Conservation (phyloP, 2,113 vertebrate species). For the Gadus macrocephalus region DNA sequence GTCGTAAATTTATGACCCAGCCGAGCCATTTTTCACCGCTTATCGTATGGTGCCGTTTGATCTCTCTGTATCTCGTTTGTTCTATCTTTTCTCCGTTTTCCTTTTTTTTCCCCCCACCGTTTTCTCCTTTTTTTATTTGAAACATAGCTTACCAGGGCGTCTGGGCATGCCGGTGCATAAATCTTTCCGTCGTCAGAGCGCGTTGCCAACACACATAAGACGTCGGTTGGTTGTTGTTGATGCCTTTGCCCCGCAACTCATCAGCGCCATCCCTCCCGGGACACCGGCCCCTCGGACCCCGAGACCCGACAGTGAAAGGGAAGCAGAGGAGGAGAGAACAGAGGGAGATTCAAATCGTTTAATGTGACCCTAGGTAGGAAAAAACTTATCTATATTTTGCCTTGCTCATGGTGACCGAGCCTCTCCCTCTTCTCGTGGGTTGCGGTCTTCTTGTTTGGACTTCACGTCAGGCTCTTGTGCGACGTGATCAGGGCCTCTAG, state of each 20-base stretch:
- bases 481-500: too few species aligned
- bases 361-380: background rate
- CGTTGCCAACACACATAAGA: conserved; percentile 57
- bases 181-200: conserved; percentile 82
- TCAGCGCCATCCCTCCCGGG: background rate
- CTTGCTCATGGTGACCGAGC: too few species aligned
- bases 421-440: too few species aligned
- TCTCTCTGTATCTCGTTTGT: conserved; percentile 77
- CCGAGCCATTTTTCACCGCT: conserved; percentile 86
- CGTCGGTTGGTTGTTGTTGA: background rate
- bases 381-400: background rate
- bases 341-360: background rate
- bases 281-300: conserved; percentile 3
- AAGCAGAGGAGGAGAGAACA: background rate
- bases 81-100: conserved; percentile 21
- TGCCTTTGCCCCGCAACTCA: background rate
- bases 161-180: conserved; percentile 86
- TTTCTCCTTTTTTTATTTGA: conserved; percentile 50
- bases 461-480: too few species aligned
- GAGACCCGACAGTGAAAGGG: background rate
- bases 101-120: conserved; percentile 67
- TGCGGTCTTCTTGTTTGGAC: too few species aligned
- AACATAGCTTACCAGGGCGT: conserved; percentile 75
- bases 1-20: conserved; percentile 86
- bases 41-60: conserved; percentile 90